Percentiles rank a stretch among this genome's conserved stretches.
Evolutionary conservation across 1,140 invertebrate genomes (phyloP).

Genomic region (Pseudomyrmex concolor): DNA sequence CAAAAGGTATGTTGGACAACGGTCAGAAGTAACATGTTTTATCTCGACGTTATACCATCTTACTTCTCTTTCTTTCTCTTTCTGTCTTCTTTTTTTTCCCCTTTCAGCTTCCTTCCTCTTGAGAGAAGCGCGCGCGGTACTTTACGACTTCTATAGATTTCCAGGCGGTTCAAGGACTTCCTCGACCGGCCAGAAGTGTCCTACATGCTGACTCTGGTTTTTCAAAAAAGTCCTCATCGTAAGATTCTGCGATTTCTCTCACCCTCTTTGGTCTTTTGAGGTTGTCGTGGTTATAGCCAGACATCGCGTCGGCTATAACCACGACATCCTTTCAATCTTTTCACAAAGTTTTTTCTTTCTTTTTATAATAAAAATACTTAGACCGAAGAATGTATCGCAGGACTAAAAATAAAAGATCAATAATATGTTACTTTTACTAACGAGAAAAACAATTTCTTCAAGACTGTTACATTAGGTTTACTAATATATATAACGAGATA

Average conservation of each 20-base stretch:
- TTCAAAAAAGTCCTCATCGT: slow-evolving; percentile 20
- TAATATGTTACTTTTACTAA: neutral
- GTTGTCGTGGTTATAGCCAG: slow-evolving; percentile 37
- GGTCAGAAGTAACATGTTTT: slow-evolving; percentile 66
- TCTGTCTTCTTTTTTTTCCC: neutral
- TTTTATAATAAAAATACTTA: neutral
- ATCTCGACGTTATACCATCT: slow-evolving; percentile 63
- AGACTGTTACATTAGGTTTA: neutral
- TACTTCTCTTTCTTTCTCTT: slow-evolving; percentile 47
- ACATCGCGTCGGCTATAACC: neutral
- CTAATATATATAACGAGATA: too few species aligned
- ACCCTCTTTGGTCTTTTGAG: slow-evolving; percentile 22
- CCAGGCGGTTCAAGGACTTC: slow-evolving; percentile 59
- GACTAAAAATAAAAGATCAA: neutral
- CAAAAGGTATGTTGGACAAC: slow-evolving; percentile 43
- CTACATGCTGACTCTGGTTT: slow-evolving; percentile 64
- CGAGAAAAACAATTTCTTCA: neutral
- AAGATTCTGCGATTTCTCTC: slow-evolving; percentile 45
- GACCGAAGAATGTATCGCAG: neutral
- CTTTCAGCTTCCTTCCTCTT: too few species aligned
- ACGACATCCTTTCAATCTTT: slow-evolving; percentile 3
- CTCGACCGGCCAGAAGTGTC: slow-evolving; percentile 29
- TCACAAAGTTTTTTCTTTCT: neutral
- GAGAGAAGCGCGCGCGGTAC: slow-evolving; percentile 54
- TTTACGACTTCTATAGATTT: slow-evolving; percentile 58